Conservation (phyloP, 1,140 invertebrate species). For the Trinorchestia longiramus region DNA sequence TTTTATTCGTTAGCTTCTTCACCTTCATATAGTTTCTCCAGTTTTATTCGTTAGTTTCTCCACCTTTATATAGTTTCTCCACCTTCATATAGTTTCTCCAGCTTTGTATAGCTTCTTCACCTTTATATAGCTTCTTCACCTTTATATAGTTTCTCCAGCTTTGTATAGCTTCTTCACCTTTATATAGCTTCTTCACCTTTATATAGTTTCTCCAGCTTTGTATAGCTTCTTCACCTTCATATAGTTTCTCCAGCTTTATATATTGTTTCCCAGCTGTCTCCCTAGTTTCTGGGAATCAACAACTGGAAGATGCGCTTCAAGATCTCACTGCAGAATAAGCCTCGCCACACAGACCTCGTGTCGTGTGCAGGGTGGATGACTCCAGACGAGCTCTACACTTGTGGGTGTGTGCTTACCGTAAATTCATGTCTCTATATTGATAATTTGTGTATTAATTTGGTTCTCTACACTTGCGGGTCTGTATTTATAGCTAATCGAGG, state of each 20-base stretch:
- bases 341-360: conserved; percentile 81
- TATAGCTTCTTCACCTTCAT: no score
- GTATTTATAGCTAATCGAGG: no score
- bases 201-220: no score
- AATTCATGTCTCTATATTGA: no score
- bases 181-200: no score
- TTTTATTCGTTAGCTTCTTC: background rate
- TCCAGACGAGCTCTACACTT: conserved; percentile 84
- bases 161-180: background rate
- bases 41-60: background rate
- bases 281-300: background rate
- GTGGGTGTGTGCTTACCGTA: conserved; percentile 80
- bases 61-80: background rate
- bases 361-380: conserved; percentile 92
- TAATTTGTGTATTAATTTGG: no score
- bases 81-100: background rate
- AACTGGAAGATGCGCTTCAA: conserved; percentile 81
- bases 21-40: background rate
- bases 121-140: no score
- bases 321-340: conserved; percentile 79
- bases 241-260: no score
- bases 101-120: background rate
- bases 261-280: no score
- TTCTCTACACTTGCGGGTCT: no score
- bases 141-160: background rate